phyloP scores from a whole-genome alignment of 1,140 invertebrate genomes.

The Belonocnema kinseyi region DNA sequence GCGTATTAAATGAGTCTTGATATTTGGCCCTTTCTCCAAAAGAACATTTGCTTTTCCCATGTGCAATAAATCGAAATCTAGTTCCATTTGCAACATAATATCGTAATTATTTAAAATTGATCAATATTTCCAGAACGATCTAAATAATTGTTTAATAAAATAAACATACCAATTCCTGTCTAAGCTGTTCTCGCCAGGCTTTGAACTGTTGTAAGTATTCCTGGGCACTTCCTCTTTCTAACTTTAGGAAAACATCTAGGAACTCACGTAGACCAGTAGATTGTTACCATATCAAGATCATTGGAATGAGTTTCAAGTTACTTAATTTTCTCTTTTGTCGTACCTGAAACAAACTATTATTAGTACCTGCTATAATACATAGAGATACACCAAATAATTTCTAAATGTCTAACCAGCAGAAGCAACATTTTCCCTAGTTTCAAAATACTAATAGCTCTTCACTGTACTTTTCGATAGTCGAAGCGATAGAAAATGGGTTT shows the following conservation, averaged over 20 bases:
- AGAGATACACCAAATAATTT: neutral
- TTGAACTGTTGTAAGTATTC: slow-evolving; percentile 1
- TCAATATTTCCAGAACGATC: too few species aligned
- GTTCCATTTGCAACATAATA: too few species aligned
- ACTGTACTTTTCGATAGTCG: neutral
- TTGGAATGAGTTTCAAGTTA: neutral
- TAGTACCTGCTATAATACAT: neutral
- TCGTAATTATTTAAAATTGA: too few species aligned
- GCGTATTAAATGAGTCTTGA: too few species aligned
- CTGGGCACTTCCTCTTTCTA: neutral
- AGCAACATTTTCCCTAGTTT: neutral
- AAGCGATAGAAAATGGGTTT: neutral
- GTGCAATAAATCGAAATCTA: too few species aligned
- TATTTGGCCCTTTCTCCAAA: too few species aligned
- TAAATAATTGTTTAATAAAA: too few species aligned
- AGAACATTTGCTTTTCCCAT: too few species aligned
- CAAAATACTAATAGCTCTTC: neutral
- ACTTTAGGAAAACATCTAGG: neutral
- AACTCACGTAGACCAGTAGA: neutral
- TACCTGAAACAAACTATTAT: neutral
- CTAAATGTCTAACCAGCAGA: neutral
- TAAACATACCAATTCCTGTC: neutral
- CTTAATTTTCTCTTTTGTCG: neutral
- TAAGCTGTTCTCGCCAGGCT: slow-evolving; percentile 2
- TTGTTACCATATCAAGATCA: neutral